A percentile compares a stretch with the other conserved stretches of the same genome.
Evolutionary conservation across 2,888 invertebrate genomes (phyloP).

Genomic region (Drosophila anomelani): DNA sequence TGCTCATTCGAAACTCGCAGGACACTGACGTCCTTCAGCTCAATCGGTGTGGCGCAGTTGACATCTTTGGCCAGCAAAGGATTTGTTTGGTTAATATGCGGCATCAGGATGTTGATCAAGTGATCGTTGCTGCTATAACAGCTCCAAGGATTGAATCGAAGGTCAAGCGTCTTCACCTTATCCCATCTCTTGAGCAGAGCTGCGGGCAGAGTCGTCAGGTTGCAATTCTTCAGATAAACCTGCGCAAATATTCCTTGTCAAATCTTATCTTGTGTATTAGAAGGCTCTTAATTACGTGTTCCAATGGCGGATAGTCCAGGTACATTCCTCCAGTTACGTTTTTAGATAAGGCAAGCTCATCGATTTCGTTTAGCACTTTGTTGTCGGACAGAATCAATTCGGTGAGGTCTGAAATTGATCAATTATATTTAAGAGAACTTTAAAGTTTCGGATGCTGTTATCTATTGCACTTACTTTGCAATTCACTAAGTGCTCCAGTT

Average conservation of each 20-base stretch:
- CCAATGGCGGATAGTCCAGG: constrained; percentile 88
- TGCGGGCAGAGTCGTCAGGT: constrained; percentile 82
- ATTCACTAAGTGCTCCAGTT: constrained; percentile 86
- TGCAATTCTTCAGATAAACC: constrained; percentile 91
- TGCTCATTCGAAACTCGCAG: constrained; percentile 41
- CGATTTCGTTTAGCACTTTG: constrained; percentile 86
- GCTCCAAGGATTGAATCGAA: constrained; percentile 90
- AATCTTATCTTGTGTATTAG: too few relatives aligned
- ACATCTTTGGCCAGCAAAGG: constrained; percentile 74
- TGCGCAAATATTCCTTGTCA: constrained; percentile 75
- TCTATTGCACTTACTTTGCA: constrained; percentile 83
- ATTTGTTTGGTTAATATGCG: constrained; percentile 84
- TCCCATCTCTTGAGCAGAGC: constrained; percentile 91
- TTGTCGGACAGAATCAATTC: constrained; percentile 88
- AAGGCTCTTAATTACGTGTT: constrained; percentile 85
- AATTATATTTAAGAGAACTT: not conserved
- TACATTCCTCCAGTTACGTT: constrained; percentile 85
- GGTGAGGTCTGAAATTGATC: constrained; percentile 83
- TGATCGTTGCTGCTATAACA: constrained; percentile 93
- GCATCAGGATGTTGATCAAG: constrained; percentile 89
- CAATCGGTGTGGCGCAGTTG: constrained; percentile 89
- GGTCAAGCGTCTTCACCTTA: constrained; percentile 87
- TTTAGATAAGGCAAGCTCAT: constrained; percentile 87
- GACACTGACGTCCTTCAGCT: constrained; percentile 86
- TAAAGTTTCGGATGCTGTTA: not conserved